Evolutionary conservation across 2,797 vertebrate species (phyloP).

Genomic region (Heterohyrax brucei): DNA sequence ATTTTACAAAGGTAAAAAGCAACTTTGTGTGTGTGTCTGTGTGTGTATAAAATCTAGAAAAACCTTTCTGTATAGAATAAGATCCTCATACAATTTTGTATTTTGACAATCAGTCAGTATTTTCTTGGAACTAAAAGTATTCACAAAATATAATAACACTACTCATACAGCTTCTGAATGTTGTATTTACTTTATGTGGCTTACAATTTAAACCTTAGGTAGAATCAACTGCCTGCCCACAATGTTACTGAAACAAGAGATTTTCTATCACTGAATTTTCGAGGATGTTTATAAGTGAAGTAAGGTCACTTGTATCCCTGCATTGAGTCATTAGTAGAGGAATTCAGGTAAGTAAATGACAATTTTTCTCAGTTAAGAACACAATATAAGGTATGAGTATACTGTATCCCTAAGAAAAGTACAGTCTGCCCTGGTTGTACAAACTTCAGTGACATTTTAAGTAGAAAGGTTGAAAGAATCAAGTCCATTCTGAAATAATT

Average conservation of each 20-base stretch:
- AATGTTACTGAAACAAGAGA: not conserved
- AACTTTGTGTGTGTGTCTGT: not conserved
- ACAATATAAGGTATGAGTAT: conserved; percentile 53
- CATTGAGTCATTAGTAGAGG: conserved; percentile 53
- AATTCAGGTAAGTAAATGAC: not conserved
- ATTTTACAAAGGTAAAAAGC: not conserved
- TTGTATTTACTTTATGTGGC: conserved; percentile 47
- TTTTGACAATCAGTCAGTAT: conserved; percentile 19
- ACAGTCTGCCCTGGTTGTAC: conserved; percentile 20
- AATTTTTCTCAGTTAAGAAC: conserved; percentile 78
- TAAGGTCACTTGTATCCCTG: conserved; percentile 41
- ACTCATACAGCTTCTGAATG: not conserved
- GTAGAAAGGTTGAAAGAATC: conserved; percentile 68
- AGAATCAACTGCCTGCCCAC: conserved; percentile 3
- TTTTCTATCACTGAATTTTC: conserved; percentile 61
- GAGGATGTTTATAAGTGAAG: conserved; percentile 8
- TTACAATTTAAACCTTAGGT: not conserved
- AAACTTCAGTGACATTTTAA: conserved; percentile 62
- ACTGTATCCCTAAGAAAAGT: conserved; percentile 53
- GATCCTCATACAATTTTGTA: not conserved
- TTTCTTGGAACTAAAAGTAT: not conserved
- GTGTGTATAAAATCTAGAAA: not conserved
- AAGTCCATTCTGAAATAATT: conserved; percentile 64
- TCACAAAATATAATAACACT: not conserved
- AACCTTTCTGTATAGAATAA: not conserved